These are phyloP conservation scores for Eupithecia centaureata DNA, from an alignment of 2,888 invertebrate species.

Conservation along the genomic window DNA sequence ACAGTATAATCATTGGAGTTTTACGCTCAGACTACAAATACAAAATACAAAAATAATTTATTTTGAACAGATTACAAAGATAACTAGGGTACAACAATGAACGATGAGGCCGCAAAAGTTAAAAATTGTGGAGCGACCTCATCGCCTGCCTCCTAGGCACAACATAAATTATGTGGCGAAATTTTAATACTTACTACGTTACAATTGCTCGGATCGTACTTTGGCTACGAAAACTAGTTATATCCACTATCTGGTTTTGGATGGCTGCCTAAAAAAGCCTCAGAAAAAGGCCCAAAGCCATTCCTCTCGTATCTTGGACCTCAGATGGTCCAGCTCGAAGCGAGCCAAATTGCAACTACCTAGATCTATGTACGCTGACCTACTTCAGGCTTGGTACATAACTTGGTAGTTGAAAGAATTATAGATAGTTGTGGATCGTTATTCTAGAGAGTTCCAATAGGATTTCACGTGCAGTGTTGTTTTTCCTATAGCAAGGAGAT, in stretches of 20 bases:
- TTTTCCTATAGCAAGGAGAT: background rate
- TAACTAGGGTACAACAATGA: no score
- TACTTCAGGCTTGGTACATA: conserved; percentile 25
- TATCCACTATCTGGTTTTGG: conserved; percentile 12
- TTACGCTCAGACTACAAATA: no score
- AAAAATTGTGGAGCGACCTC: no score
- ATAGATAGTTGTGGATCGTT: conserved; percentile 16
- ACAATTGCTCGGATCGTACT: background rate
- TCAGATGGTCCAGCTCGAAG: conserved; percentile 25
- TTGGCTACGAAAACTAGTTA: background rate
- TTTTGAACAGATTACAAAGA: no score
- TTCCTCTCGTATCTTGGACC: conserved; percentile 28
- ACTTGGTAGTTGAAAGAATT: conserved; percentile 24
- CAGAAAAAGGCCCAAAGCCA: conserved; percentile 2
- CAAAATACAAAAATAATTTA: no score
- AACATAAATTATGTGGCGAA: background rate
- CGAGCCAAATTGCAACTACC: conserved; percentile 36
- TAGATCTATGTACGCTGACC: conserved; percentile 22
- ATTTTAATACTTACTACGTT: background rate
- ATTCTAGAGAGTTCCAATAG: background rate
- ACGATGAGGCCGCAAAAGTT: no score
- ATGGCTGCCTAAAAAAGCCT: conserved; percentile 19
- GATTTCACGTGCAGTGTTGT: background rate
- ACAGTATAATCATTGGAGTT: no score
- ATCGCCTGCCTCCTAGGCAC: no score